Conservation (phyloP, 2,888 invertebrate genomes). For the Cheilosia grossa region DNA sequence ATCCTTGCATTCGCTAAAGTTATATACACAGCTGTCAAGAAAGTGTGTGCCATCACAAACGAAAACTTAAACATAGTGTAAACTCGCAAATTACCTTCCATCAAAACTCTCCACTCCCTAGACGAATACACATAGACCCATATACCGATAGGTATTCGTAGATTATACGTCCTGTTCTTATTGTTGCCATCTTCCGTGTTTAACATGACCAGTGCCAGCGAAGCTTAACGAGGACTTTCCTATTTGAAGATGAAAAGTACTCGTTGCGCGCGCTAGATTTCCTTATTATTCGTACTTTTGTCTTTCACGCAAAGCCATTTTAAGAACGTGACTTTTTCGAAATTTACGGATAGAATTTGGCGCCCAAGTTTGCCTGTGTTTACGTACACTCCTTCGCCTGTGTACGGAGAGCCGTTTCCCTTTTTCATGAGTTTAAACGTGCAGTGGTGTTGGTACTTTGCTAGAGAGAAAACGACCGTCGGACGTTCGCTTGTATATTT, state of each 20-base stretch:
- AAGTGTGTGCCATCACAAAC: slow-evolving; percentile 20
- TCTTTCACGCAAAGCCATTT: slow-evolving; percentile 55
- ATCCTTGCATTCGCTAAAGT: slow-evolving; percentile 18
- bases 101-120: slow-evolving; percentile 46
- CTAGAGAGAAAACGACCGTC: not conserved
- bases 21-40: slow-evolving; percentile 2
- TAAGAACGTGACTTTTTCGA: slow-evolving; percentile 72
- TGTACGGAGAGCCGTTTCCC: slow-evolving; percentile 20
- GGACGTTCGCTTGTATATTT: slow-evolving; percentile 53
- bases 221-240: slow-evolving; percentile 65
- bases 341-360: slow-evolving; percentile 69
- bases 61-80: slow-evolving; percentile 52
- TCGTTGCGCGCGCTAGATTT: slow-evolving; percentile 37
- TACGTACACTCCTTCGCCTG: not conserved
- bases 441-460: slow-evolving; percentile 2
- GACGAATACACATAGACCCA: slow-evolving; percentile 14
- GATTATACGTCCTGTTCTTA: slow-evolving; percentile 13
- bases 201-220: slow-evolving; percentile 70
- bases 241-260: slow-evolving; percentile 62
- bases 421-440: slow-evolving; percentile 25
- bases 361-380: slow-evolving; percentile 47
- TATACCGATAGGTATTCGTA: not conserved
- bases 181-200: slow-evolving; percentile 47
- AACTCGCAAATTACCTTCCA: slow-evolving; percentile 69
- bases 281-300: slow-evolving; percentile 16